A percentile compares a stretch with the other conserved stretches of the same genome.
Evolutionary conservation across 2,888 invertebrate species (phyloP).

Genomic region (Pammene fasciana): DNA sequence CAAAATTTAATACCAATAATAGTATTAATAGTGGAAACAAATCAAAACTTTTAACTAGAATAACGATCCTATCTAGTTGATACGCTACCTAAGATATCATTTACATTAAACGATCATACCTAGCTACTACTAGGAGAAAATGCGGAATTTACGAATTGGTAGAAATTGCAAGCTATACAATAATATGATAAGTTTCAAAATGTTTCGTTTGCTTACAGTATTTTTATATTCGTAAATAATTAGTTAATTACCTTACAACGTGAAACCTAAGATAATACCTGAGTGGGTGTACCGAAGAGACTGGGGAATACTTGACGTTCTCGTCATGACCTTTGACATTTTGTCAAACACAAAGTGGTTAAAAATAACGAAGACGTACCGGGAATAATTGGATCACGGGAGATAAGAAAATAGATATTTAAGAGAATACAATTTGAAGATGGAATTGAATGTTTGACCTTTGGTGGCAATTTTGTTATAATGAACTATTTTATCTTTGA

Average conservation of each 20-base stretch:
- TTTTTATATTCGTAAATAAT: no score
- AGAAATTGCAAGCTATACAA: no score
- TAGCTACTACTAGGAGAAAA: no score
- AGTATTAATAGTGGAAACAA: no score
- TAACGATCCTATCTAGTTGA: no score
- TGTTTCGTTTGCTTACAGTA: no score
- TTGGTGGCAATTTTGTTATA: not conserved
- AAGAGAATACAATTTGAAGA: not conserved
- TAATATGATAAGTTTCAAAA: no score
- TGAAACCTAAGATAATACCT: not conserved
- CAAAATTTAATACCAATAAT: no score
- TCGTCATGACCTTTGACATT: conserved; percentile 28
- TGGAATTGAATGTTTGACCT: not conserved
- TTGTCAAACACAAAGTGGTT: conserved; percentile 34
- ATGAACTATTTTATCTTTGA: conserved; percentile 4
- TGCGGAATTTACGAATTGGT: no score
- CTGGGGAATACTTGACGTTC: conserved; percentile 6
- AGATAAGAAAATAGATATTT: conserved; percentile 16
- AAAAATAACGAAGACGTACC: conserved; percentile 25
- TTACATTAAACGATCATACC: no score
- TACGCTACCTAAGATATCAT: no score
- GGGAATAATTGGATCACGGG: conserved; percentile 29
- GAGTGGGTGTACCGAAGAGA: not conserved
- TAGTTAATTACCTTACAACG: not conserved
- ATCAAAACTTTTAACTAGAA: no score